Conservation (phyloP, 2,888 invertebrate genomes). For the Sturmia bella region DNA sequence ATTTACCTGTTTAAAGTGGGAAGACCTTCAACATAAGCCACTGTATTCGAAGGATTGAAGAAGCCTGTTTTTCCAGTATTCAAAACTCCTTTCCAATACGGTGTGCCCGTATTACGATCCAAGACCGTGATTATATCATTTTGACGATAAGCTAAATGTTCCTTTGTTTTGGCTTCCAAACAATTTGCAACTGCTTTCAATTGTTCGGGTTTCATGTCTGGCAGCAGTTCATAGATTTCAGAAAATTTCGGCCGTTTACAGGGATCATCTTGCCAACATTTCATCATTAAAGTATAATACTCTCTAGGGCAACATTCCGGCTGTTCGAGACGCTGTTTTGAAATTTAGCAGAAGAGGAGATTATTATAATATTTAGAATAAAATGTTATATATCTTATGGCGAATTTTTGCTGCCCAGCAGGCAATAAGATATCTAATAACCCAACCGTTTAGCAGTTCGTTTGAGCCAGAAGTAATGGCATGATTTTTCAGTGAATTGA, state of each 20-base stretch:
- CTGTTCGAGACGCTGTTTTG: slow-evolving; percentile 89
- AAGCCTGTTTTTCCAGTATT: slow-evolving; percentile 95
- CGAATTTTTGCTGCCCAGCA: too few species aligned
- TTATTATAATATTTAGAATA: slow-evolving; percentile 8
- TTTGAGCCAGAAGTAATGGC: too few species aligned
- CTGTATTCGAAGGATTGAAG: slow-evolving; percentile 94
- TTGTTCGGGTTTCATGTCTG: slow-evolving; percentile 95
- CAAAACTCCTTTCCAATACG: slow-evolving; percentile 95
- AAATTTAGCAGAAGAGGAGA: not conserved
- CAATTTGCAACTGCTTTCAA: slow-evolving; percentile 88
- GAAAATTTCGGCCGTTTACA: slow-evolving; percentile 93
- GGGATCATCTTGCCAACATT: slow-evolving; percentile 98
- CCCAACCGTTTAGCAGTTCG: too few species aligned
- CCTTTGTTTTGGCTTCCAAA: slow-evolving; percentile 83
- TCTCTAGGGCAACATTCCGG: slow-evolving; percentile 97
- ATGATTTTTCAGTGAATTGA: too few species aligned
- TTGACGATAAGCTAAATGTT: slow-evolving; percentile 91
- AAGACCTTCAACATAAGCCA: slow-evolving; percentile 89
- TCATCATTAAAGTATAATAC: slow-evolving; percentile 94
- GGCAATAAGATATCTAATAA: too few species aligned
- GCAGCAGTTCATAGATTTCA: slow-evolving; percentile 89
- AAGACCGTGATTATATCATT: slow-evolving; percentile 96
- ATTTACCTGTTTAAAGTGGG: slow-evolving; percentile 79
- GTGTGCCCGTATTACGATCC: slow-evolving; percentile 88
- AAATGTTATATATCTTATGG: not conserved